Evolutionary conservation across 2,888 invertebrate species (phyloP).

Genomic region (Psococerastis gibbosa): DNA sequence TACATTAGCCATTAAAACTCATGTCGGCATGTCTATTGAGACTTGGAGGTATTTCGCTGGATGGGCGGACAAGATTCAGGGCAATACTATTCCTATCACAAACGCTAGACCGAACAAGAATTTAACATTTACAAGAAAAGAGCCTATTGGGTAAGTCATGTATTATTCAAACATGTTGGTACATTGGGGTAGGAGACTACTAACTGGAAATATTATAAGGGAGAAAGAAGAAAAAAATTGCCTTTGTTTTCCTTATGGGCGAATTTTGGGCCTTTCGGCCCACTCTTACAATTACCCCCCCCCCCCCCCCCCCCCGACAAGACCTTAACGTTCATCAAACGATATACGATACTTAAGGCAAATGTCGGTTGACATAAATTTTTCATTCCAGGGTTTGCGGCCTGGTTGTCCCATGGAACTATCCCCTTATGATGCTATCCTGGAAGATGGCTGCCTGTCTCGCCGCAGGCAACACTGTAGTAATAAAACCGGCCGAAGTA

Average conservation of each 20-base stretch:
- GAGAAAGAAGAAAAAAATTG: no score
- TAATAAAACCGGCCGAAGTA: constrained; percentile 86
- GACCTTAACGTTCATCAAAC: no score
- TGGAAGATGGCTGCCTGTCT: constrained; percentile 98
- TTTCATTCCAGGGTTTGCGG: constrained; percentile 90
- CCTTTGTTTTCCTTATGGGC: no score
- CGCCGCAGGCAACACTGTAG: constrained; percentile 90
- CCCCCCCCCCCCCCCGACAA: no score
- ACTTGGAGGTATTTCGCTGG: constrained; percentile 94
- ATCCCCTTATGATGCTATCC: constrained; percentile 95
- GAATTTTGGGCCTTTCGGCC: no score
- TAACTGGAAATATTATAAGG: no score
- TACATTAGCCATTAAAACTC: constrained; percentile 87
- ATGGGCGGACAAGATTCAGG: constrained; percentile 92
- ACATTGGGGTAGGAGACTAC: no score
- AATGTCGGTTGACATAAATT: no score
- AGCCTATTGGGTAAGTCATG: constrained; percentile 71
- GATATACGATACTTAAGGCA: no score
- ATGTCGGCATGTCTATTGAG: constrained; percentile 95
- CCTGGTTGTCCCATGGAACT: constrained; percentile 92
- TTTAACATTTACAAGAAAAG: constrained; percentile 68
- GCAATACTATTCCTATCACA: constrained; percentile 76
- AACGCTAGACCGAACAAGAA: constrained; percentile 85
- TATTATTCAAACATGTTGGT: no score
- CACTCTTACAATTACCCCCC: no score